Base-by-base conservation (phyloP, 1,140 invertebrate species). In the Papilio machaon region DNA sequence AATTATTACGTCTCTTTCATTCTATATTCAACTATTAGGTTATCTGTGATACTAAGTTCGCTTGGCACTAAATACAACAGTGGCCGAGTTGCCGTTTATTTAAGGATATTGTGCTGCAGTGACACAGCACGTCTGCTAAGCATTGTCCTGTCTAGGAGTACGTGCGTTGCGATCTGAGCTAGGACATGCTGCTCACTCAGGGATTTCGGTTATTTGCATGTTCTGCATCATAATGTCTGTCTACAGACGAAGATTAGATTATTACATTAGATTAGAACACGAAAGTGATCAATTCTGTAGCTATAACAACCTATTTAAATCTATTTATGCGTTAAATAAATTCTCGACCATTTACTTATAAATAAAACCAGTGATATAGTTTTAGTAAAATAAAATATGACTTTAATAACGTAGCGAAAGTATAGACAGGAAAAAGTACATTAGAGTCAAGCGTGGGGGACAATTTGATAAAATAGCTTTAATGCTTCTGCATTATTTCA, bases 401-500 rank as follows among this genome's bases (percentile, higher is more conserved):
- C 49, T 52, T 52, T 52, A 52, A 43, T 7, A 43, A 43, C 7
- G 38, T 43, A 30, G 23, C 9, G n/a, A n/a, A 58, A 19, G 10
- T 11, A 43, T 43, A 43, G 38, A 7, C n/a, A 54, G 58, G 58
- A 11, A 64, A 64, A 64, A 64, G 60, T 64, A 64, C 3, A 64
- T 64, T 30, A 64, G 9, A 64, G 60, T 64, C 9, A 7, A 64
- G 23, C 10, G 23, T 23, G 8, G 19, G 23, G 60, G 10, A 7
- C 60, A 64, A 64, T 64, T 30, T 23, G 17, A 64, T 64, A 13
- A 64, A 64, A 30, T 30, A 64, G 23, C 23, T 30, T 64, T 64
- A 64, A 64, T 64, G 60, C 60, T 9, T 11, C 60, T 64, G 60
- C 19, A 64, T 64, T 64, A 64, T 64, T 64, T 64, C 60, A 64